These are phyloP conservation scores for Meteorus colon DNA, from an alignment of 2,888 invertebrate genomes.

Conservation along the genomic window DNA sequence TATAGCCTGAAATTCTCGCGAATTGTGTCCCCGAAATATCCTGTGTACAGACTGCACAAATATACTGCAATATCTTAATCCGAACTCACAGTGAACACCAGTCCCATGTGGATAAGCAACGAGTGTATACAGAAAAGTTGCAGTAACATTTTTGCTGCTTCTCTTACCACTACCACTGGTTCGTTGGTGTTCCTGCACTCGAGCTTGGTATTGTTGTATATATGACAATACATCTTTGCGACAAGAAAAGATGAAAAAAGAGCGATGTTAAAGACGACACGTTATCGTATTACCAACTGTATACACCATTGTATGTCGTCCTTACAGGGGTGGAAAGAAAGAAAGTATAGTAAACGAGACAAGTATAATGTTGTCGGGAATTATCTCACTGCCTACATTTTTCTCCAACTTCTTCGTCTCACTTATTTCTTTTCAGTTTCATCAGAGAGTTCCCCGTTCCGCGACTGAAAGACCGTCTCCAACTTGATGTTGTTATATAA, in stretches of 20 bases:
- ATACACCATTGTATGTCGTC: background rate
- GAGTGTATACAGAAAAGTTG: conserved; percentile 39
- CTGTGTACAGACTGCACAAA: conserved; percentile 10
- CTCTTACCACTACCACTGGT: conserved; percentile 28
- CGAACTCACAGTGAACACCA: conserved; percentile 22
- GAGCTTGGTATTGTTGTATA: conserved; percentile 1
- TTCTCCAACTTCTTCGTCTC: background rate
- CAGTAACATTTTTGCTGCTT: conserved; percentile 5
- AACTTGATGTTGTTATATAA: background rate
- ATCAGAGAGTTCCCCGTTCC: background rate
- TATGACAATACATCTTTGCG: conserved; percentile 37
- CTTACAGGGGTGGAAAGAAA: conserved; percentile 6
- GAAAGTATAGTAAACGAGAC: background rate
- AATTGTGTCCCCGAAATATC: conserved; percentile 28
- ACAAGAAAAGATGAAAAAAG: background rate
- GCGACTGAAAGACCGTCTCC: background rate
- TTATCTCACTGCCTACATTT: conserved; percentile 8
- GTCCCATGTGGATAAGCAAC: conserved; percentile 34
- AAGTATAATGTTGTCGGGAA: conserved; percentile 17
- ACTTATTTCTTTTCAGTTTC: background rate
- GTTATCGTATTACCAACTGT: conserved; percentile 17
- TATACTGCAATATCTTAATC: conserved; percentile 46
- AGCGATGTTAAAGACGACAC: conserved; percentile 22
- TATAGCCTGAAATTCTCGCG: conserved; percentile 25
- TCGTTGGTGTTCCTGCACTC: conserved; percentile 1